Evolutionary conservation across 1,140 invertebrate genomes (phyloP).

Genomic region (silkworm (Bombyx mori)): ASM3026992v2 NC_085121.1:13258501-13259000

Average conservation of each 20-base stretch:
- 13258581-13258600: slow-evolving; percentile 85
- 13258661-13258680: background rate
- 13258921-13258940: slow-evolving; percentile 72
- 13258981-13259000: slow-evolving; percentile 59
- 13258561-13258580: slow-evolving; percentile 82
- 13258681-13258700: slow-evolving; percentile 38
- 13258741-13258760: background rate
- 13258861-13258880: slow-evolving; percentile 48
- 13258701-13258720: background rate
- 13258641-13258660: slow-evolving; percentile 16
- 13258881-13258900: slow-evolving; percentile 65
- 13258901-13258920: slow-evolving; percentile 71
- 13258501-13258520: slow-evolving; percentile 91
- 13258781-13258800: background rate
- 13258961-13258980: slow-evolving; percentile 74
- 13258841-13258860: slow-evolving; percentile 59
- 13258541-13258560: slow-evolving; percentile 80
- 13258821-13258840: slow-evolving; percentile 80
- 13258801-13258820: slow-evolving; percentile 74
- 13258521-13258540: slow-evolving; percentile 85
- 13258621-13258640: no score
- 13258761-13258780: background rate
- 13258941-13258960: slow-evolving; percentile 71
- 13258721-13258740: background rate
- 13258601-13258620: slow-evolving; percentile 74